Evolutionary conservation across 2,888 invertebrate species (phyloP).

Genomic region (Caenorhabditis macrosperma): DNA sequence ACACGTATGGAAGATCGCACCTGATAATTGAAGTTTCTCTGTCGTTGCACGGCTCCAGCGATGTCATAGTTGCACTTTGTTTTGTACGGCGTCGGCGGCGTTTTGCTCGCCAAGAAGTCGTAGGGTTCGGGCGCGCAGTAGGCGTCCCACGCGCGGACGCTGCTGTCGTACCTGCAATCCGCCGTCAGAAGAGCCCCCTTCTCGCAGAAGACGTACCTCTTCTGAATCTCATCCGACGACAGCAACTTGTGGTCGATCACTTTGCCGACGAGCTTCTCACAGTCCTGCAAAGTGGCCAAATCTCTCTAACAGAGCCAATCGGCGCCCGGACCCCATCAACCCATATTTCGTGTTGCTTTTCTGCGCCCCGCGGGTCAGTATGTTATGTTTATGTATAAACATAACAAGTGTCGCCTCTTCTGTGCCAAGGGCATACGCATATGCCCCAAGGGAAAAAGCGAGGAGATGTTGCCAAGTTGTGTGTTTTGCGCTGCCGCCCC

Average conservation of each 20-base stretch:
- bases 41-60: slow-evolving; percentile 81
- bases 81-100: slow-evolving; percentile 64
- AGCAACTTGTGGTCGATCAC: slow-evolving; percentile 81
- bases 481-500: slow-evolving; percentile 37
- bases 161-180: slow-evolving; percentile 67
- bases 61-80: slow-evolving; percentile 81
- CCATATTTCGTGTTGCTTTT: background rate
- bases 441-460: slow-evolving; percentile 43
- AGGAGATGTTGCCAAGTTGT: slow-evolving; percentile 34
- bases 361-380: slow-evolving; percentile 27
- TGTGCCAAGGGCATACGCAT: slow-evolving; percentile 51
- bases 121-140: slow-evolving; percentile 78
- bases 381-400: slow-evolving; percentile 42
- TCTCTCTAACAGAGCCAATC: slow-evolving; percentile 39
- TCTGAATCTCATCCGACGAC: slow-evolving; percentile 77
- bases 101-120: slow-evolving; percentile 78
- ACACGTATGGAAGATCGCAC: slow-evolving; percentile 63
- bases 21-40: slow-evolving; percentile 82
- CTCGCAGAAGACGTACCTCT: slow-evolving; percentile 42
- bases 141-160: slow-evolving; percentile 70
- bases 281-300: slow-evolving; percentile 71
- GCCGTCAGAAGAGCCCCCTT: background rate
- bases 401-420: slow-evolving; percentile 42
- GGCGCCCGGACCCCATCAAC: background rate
- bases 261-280: slow-evolving; percentile 77